Conservation (phyloP, 2,888 invertebrate genomes). For the Caenorhabditis doughertyi region DNA sequence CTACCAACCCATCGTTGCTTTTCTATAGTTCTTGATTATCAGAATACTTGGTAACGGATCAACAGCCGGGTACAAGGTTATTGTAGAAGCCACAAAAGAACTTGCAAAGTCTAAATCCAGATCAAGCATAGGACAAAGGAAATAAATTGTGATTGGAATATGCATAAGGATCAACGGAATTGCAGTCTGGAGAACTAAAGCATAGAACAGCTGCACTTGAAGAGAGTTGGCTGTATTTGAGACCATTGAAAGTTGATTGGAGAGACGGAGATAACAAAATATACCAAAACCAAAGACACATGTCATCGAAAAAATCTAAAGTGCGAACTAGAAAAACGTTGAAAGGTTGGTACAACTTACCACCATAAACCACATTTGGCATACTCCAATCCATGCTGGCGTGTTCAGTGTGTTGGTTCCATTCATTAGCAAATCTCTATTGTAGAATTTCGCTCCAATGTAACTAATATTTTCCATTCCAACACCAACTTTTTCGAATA, state of each 20-base stretch:
- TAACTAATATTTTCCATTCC: slow-evolving; percentile 37
- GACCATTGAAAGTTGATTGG: slow-evolving; percentile 7
- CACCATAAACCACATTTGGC: slow-evolving; percentile 47
- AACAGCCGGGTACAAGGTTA: slow-evolving; percentile 37
- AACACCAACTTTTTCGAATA: slow-evolving; percentile 19
- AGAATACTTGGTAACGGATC: slow-evolving; percentile 47
- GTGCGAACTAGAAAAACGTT: neutral
- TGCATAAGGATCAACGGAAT: slow-evolving; percentile 49
- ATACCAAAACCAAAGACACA: slow-evolving; percentile 48
- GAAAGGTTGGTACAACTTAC: neutral
- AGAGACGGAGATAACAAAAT: slow-evolving; percentile 27
- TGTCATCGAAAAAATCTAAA: slow-evolving; percentile 32
- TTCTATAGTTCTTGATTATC: slow-evolving; percentile 45
- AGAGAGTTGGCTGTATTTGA: slow-evolving; percentile 28
- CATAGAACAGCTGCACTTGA: slow-evolving; percentile 44
- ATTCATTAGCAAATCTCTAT: neutral
- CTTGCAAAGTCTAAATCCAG: slow-evolving; percentile 48
- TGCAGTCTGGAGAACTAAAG: slow-evolving; percentile 35
- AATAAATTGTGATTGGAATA: slow-evolving; percentile 36
- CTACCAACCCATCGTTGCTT: slow-evolving; percentile 21
- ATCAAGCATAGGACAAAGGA: slow-evolving; percentile 42
- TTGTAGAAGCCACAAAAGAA: slow-evolving; percentile 36
- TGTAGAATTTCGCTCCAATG: slow-evolving; percentile 43
- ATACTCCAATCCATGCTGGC: slow-evolving; percentile 30
- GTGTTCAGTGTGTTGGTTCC: neutral